Percentiles rank a stretch among this genome's conserved stretches.
phyloP scores from a whole-genome alignment of 1,140 invertebrate genomes.

The Solenopsis invicta region DNA sequence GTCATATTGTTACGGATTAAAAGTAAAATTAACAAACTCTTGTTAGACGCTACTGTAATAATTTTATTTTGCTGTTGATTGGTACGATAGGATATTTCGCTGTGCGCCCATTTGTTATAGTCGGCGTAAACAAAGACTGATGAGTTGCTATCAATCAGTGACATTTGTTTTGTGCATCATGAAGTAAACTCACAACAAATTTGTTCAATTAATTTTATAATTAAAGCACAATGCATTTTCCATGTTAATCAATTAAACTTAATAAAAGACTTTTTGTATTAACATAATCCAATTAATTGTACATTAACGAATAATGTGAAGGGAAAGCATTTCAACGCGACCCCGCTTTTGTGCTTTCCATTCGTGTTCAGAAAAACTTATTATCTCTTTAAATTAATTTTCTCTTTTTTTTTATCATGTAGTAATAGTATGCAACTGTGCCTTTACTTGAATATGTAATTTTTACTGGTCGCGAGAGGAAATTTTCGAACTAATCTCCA shows the following conservation, averaged over 20 bases:
- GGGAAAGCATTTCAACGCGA: neutral
- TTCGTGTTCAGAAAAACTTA: neutral
- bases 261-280: neutral
- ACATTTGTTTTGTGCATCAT: constrained; percentile 3
- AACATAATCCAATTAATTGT: neutral
- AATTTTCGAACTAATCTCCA: constrained; percentile 45
- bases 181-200: constrained; percentile 25
- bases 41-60: constrained; percentile 8
- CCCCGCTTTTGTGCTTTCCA: neutral
- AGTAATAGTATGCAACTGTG: constrained; percentile 29
- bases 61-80: constrained; percentile 16
- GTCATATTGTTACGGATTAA: neutral
- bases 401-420: constrained; percentile 1
- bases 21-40: constrained; percentile 13
- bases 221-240: neutral
- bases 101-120: constrained; percentile 23
- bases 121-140: constrained; percentile 35
- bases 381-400: constrained; percentile 22
- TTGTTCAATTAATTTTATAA: constrained; percentile 6
- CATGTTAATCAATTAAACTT: constrained; percentile 11
- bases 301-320: neutral
- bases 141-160: constrained; percentile 29
- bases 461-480: constrained; percentile 29
- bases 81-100: constrained; percentile 10
- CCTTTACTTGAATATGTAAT: constrained; percentile 1